phyloP scores from a whole-genome alignment of 1,140 invertebrate species.

The Anoplophora glabripennis region DNA sequence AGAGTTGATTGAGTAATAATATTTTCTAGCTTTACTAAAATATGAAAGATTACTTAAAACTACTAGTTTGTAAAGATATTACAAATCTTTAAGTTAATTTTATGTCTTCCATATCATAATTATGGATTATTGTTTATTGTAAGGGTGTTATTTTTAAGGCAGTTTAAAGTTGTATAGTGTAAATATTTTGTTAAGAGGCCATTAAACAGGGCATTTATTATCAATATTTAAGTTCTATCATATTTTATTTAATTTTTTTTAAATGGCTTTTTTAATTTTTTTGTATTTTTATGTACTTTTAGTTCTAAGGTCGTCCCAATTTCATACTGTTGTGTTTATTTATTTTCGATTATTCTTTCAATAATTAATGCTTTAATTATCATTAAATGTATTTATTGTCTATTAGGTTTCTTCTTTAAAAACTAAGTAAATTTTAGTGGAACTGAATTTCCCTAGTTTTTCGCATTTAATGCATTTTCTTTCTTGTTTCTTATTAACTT shows the following conservation, averaged over 20 bases:
- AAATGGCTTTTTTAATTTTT: conserved; percentile 8
- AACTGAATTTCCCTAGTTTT: neutral
- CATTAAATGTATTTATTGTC: neutral
- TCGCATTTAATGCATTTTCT: conserved; percentile 4
- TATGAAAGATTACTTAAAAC: neutral
- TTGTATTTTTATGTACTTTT: neutral
- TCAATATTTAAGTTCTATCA: too few relatives aligned
- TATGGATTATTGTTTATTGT: neutral
- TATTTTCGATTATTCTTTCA: neutral
- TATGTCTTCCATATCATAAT: neutral
- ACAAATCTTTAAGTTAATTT: conserved; percentile 3
- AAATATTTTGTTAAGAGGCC: conserved; percentile 15
- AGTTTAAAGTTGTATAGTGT: conserved; percentile 16
- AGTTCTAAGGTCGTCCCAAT: neutral
- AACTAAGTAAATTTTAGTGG: neutral
- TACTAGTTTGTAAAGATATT: neutral
- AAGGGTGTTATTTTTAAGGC: neutral
- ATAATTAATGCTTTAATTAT: neutral
- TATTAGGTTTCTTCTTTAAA: neutral
- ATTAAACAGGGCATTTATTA: conserved; percentile 19
- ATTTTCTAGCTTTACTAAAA: neutral
- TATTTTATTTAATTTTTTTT: neutral
- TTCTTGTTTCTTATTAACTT: conserved; percentile 20
- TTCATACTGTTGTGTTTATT: neutral
- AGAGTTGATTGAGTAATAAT: neutral